Base-by-base conservation (phyloP, 1,140 invertebrate species). In the Eupristina koningsbergeri region DNA sequence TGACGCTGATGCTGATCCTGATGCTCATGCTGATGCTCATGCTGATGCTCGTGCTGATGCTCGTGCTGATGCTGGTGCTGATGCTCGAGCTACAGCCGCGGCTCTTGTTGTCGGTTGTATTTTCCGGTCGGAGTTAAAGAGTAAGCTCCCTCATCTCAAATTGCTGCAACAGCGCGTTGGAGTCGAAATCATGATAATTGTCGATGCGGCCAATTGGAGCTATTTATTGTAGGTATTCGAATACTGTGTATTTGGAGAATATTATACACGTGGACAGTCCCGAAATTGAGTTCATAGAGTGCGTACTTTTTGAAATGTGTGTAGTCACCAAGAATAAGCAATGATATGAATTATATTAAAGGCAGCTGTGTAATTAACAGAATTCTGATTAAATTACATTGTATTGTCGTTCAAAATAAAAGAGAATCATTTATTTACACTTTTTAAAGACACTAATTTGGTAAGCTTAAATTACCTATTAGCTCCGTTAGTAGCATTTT, bases 141-240 rank as follows among this genome's bases (percentile, higher is more conserved):
- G 39, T 75, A 58, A 5, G 9, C 26, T 64, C 11, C 29, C 17
- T 31, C 61, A 47, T 41, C 53, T 3, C 17, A 11, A 45, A 11
- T 5, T 11, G 41, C 8, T 41, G 39, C 47, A 26, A 31, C 17
- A 0, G 45, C 67, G 47, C 64, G 75, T 83, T 83, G 77, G 69
- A 73, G 71, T 83, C 64, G 63, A 83, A 83, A 83, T 83, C 81
- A 61, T 75, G 81, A 69, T 78, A 83, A 83, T 71, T 78, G 81
- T 50, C 36, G 50, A 31, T 50, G 19, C 31, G 50, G 47, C 75
- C 75, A 83, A 83, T 83, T 83, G 78, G 75, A 83, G 47, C 45
- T 47, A 78, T 83, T 83, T 83, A 63, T 83, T 83, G n/a, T n/a
- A 63, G 26, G 34, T 53, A 29, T 34, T 45, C 76, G 71, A 73